Evolutionary conservation across 2,888 invertebrate species (phyloP), one percentile per base, ranked within the genome.

Genomic region (Erebia palarica): DNA sequence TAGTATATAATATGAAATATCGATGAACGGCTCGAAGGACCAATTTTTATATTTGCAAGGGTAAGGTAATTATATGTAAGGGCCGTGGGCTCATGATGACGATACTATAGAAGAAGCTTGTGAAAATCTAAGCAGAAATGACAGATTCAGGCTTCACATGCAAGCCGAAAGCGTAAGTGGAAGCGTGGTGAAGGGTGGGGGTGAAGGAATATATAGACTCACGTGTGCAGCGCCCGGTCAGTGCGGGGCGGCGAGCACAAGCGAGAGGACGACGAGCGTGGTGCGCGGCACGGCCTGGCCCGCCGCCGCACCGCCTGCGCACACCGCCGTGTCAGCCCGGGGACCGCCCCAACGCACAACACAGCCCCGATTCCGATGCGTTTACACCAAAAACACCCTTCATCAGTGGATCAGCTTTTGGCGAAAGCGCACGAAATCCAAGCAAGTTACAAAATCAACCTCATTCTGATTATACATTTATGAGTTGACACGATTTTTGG

Each of bases 171-270:
- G 76, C 75, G 69, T 77, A 76, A 76, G 73, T 71, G 70, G 74
- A 68, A 69, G 75, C 73, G 71, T 70, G 65, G 75, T 75, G 76
- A 76, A 66, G 75, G 74, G 75, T 65, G 71, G 76, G 76, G 76
- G 75, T 74, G 59, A 59, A 60, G 76, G 72, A 70, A 77, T 76
- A 76, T 77, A 78, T 75, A 82, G 88, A 94, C 90, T 89, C 91
- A 92, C 92, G 89, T 90, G 86, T 84, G 88, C 86, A 81, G 81
- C 87, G 89, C 88, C 89, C 89, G 89, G 90, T 91, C 90, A 91
- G 89, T 86, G 90, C 89, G 91, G 86, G 87, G 86, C 91, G 86
- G 85, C 82, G 80, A 83, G 84, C 83, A 86, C 91, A 85, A 91
- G 91, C 87, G 86, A 83, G 82, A 91, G 87, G 83, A 84, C 86